Evolutionary conservation across 2,888 invertebrate species (phyloP).

Genomic region (Prenolepis imparis): DNA sequence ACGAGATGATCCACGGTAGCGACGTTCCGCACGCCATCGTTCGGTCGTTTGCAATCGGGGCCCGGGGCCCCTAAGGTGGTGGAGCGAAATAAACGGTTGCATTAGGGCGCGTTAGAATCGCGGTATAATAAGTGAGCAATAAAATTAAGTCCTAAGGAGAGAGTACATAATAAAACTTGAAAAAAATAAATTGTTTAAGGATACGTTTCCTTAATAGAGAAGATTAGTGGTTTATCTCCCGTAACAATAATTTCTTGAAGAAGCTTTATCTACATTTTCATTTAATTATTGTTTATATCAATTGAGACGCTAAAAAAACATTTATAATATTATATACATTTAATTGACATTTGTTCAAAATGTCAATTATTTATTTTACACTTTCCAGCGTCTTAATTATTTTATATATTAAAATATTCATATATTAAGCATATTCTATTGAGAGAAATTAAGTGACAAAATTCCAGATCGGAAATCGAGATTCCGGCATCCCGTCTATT

Average conservation of each 20-base stretch:
- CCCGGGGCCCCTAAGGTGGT: conserved; percentile 26
- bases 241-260: not conserved
- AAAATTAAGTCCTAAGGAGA: not conserved
- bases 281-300: not conserved
- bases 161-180: not conserved
- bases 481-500: not conserved
- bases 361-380: not conserved
- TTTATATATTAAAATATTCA: not conserved
- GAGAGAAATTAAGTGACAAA: not conserved
- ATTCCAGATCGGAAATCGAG: not conserved
- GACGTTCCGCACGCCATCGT: conserved; percentile 34
- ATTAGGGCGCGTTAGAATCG: conserved; percentile 35
- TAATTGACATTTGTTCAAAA: not conserved
- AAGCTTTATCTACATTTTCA: not conserved
- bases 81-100: conserved; percentile 35
- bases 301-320: not conserved
- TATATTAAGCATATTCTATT: not conserved
- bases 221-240: not conserved
- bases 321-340: not conserved
- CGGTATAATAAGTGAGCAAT: not conserved
- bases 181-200: not conserved
- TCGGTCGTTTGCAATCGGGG: conserved; percentile 48
- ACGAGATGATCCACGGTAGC: conserved; percentile 49
- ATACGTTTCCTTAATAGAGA: not conserved
- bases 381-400: conserved; percentile 2